Evolutionary conservation across 2,113 vertebrate species (phyloP).

Genomic region (Chinchilla lanigera): DNA sequence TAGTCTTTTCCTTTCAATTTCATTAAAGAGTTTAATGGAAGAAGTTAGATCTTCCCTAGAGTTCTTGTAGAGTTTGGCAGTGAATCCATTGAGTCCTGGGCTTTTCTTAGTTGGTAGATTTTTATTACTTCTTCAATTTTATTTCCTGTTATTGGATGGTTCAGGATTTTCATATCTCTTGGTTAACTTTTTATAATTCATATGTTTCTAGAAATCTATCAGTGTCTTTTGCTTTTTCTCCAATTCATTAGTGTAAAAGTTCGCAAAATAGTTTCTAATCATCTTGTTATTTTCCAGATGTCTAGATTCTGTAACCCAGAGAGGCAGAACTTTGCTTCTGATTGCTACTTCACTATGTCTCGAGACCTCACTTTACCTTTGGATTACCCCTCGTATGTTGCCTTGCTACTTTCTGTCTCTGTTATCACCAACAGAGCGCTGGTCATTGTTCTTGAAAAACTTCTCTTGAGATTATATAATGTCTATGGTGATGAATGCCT

Average conservation of each 20-base stretch:
- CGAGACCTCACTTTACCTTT: neutral
- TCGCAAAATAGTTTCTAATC: neutral
- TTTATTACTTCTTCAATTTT: neutral
- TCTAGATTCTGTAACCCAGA: neutral
- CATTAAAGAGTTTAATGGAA: neutral
- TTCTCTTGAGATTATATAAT: neutral
- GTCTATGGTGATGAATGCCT: neutral
- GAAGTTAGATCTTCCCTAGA: neutral
- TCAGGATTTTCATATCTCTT: neutral
- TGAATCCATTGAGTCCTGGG: neutral
- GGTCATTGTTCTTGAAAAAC: neutral
- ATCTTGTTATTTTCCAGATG: neutral
- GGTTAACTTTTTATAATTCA: neutral
- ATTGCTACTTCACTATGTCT: neutral
- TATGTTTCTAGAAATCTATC: neutral
- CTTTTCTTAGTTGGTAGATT: neutral
- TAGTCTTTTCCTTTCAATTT: neutral
- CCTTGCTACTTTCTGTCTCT: neutral
- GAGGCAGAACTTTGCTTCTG: neutral
- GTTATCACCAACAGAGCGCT: neutral
- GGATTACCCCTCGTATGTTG: neutral
- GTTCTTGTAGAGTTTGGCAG: neutral
- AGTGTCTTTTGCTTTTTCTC: neutral
- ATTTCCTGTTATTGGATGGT: neutral
- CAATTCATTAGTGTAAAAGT: neutral